phyloP scores from a whole-genome alignment of 1,140 invertebrate species.

The Listronotus bonariensis region DNA sequence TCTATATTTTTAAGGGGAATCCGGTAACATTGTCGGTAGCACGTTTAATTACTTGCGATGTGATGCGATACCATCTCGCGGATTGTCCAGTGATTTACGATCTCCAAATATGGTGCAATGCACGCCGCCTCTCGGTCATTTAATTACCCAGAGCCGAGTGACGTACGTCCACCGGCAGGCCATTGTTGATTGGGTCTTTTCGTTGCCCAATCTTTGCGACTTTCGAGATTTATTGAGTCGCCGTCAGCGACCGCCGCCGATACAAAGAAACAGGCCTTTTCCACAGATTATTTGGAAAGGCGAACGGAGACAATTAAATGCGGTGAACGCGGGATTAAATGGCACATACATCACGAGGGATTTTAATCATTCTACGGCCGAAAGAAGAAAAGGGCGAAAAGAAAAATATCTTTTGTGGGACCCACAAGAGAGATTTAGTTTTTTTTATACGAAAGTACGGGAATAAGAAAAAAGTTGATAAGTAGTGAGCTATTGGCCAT shows the following conservation, averaged over 20 bases:
- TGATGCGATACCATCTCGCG: conserved; percentile 38
- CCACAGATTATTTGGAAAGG: conserved; percentile 27
- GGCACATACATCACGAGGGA: conserved; percentile 28
- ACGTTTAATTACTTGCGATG: conserved; percentile 11
- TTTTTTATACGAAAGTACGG: too few species aligned
- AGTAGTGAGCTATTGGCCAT: too few species aligned
- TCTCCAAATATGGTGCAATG: conserved; percentile 39
- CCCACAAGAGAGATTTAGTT: background rate
- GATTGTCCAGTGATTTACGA: conserved; percentile 42
- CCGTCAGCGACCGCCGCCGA: conserved; percentile 15
- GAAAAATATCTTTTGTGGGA: conserved; percentile 8
- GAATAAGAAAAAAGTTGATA: too few species aligned
- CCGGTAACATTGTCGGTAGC: background rate
- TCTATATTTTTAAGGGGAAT: too few species aligned
- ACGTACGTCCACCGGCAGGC: conserved; percentile 22
- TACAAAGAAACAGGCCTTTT: conserved; percentile 23
- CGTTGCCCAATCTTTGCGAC: conserved; percentile 18
- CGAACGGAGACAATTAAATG: conserved; percentile 29
- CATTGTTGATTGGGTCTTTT: conserved; percentile 36
- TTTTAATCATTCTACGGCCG: conserved; percentile 24
- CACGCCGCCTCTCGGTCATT: conserved; percentile 32
- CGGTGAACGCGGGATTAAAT: conserved; percentile 28
- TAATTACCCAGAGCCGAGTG: conserved; percentile 36
- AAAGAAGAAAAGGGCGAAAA: conserved; percentile 8
- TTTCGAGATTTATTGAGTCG: conserved; percentile 24